Evolutionary conservation across 2,888 invertebrate species (phyloP).

Genomic region (Didymodactylos carnosus): DNA sequence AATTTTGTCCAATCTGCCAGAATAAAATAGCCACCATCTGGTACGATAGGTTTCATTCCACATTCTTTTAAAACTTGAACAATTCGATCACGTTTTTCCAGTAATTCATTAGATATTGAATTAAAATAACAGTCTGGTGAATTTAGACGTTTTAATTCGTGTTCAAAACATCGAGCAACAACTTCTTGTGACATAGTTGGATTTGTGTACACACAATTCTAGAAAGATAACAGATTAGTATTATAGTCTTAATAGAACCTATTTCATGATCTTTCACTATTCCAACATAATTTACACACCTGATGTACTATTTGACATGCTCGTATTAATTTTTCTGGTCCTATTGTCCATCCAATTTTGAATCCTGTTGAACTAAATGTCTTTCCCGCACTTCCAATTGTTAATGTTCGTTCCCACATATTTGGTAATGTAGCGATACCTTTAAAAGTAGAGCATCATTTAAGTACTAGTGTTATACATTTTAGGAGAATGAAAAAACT

Average conservation of each 20-base stretch:
- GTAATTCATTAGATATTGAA: conserved; percentile 51
- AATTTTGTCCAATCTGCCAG: conserved; percentile 73
- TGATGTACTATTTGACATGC: conserved; percentile 60
- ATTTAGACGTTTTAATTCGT: conserved; percentile 51
- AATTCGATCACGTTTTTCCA: conserved; percentile 35
- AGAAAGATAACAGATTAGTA: too few species aligned
- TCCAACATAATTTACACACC: too few species aligned
- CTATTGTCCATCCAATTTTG: conserved; percentile 86
- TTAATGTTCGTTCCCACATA: conserved; percentile 94
- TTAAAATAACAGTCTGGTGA: conserved; percentile 62
- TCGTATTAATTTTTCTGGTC: conserved; percentile 53
- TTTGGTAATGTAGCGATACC: conserved; percentile 59
- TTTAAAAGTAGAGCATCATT: neutral
- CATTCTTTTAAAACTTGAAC: conserved; percentile 40
- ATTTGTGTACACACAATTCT: conserved; percentile 78
- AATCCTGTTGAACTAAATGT: conserved; percentile 92
- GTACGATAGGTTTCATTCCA: conserved; percentile 72
- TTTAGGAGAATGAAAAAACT: too few species aligned
- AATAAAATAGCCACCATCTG: conserved; percentile 93
- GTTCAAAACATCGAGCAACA: conserved; percentile 65
- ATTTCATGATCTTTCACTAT: too few species aligned
- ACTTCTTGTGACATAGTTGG: conserved; percentile 66
- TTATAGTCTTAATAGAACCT: too few species aligned
- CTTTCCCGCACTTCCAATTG: conserved; percentile 90
- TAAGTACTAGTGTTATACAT: too few species aligned